A percentile compares a stretch with the other conserved stretches of the same genome.
These are phyloP conservation scores for Macropus fuliginosus DNA, from an alignment of 2,797 vertebrate genomes.

Conservation along the genomic window DNA sequence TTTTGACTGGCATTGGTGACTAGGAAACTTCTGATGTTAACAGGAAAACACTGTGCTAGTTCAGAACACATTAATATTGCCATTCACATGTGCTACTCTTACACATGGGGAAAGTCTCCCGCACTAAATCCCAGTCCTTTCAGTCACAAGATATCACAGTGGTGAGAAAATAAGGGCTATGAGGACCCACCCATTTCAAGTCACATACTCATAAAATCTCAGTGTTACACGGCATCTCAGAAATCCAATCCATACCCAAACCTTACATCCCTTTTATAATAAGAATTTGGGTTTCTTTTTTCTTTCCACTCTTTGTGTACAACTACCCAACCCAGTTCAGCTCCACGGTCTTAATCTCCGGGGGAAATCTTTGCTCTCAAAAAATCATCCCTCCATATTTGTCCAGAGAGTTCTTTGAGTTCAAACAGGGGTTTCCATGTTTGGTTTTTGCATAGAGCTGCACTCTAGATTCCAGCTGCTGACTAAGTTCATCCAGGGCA, in stretches of 20 bases:
- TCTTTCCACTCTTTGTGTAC: not conserved
- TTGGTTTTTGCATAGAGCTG: conserved; percentile 58
- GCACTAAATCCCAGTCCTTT: not conserved
- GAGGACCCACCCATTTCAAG: not conserved
- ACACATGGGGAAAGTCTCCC: not conserved
- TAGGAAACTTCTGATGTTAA: not conserved
- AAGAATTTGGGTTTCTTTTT: not conserved
- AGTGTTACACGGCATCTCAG: not conserved
- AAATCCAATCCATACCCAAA: not conserved
- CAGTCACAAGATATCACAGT: not conserved
- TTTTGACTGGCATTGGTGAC: not conserved
- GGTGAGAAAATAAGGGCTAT: not conserved
- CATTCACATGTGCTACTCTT: not conserved
- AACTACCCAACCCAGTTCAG: not conserved
- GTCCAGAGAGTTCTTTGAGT: conserved; percentile 22
- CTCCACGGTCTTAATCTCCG: not conserved
- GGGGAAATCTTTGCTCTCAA: conserved; percentile 56
- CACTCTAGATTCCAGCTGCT: conserved; percentile 81
- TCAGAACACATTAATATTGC: not conserved
- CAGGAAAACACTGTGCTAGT: not conserved
- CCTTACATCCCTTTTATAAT: not conserved
- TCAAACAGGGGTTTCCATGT: conserved; percentile 5
- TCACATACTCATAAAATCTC: not conserved
- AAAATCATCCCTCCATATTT: conserved; percentile 47
- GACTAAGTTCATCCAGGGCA: conserved; percentile 85